Evolutionary conservation across 2,797 vertebrate species (phyloP).

Genomic region (Malacoraja senta): DNA sequence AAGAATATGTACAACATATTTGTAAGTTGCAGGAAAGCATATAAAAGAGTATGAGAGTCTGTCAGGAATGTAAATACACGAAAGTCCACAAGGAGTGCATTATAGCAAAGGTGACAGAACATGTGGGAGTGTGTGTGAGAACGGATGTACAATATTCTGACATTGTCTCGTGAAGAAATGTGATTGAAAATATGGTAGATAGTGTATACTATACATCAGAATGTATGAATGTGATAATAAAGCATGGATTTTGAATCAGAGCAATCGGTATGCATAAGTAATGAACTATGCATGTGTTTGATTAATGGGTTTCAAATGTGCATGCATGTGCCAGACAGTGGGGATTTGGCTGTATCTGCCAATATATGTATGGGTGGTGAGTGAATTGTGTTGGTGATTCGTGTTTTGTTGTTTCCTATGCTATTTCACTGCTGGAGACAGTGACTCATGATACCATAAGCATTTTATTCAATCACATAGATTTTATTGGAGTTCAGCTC

Average conservation of each 20-base stretch:
- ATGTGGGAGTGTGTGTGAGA: not conserved
- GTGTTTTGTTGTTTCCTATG: constrained; percentile 17
- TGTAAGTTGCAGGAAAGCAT: too few relatives aligned
- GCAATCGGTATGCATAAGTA: not conserved
- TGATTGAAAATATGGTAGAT: not conserved
- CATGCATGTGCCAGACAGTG: not conserved
- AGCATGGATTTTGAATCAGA: not conserved
- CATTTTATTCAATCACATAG: constrained; percentile 4
- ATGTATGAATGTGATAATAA: not conserved
- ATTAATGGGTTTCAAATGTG: not conserved
- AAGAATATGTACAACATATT: too few relatives aligned
- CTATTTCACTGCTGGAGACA: not conserved
- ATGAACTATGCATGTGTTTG: not conserved
- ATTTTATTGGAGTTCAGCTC: not conserved
- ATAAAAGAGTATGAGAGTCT: not conserved
- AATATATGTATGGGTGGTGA: not conserved
- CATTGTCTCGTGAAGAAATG: not conserved
- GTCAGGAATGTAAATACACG: not conserved
- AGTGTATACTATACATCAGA: not conserved
- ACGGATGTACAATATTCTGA: not conserved
- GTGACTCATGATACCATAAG: not conserved
- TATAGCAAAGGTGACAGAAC: not conserved
- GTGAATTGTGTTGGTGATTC: not conserved
- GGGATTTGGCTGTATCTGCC: not conserved
- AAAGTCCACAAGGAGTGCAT: not conserved